Base-by-base conservation (phyloP, 2,888 invertebrate genomes). In the Rotaria socialis region DNA sequence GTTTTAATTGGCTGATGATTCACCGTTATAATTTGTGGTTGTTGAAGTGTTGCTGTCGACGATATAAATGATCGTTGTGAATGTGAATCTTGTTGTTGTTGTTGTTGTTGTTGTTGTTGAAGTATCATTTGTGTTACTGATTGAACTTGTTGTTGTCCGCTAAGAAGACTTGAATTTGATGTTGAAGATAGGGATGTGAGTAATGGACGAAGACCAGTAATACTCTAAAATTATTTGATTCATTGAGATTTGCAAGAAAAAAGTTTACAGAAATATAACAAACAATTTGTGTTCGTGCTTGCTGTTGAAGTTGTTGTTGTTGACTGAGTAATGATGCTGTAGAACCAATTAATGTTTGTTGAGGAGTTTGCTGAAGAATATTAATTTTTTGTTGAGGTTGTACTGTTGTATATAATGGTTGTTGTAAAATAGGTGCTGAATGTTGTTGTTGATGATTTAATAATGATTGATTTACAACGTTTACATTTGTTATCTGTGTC, bases 221-320 rank as follows among this genome's bases (percentile, higher is more conserved):
- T 67, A 35, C 67, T 67, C 67, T 67, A 67, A 35, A 67, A 67
- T 27, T 4, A 67, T 5, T 14, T 11, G 35, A 35, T 10, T 27
- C 35, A 67, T 35, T 35, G 16, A 11, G 16, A 19, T 19, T 14
- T 7, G 10, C 8, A 52, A 52, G 2, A 2, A 10, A 52, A 52
- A 52, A 52, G 8, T 2, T 50, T 16, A 67, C 8, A 16, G n/a
- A 67, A 6, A 67, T 16, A 35, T 0, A 27, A 67, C 67, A 67
- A 35, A 35, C 67, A 67, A 67, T 67, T 67, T 67, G 67, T 35
- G 67, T 27, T 67, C 67, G 67, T 35, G 67, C 67, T 67, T 67
- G 67, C 24, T 67, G 67, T 35, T 67, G 67, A 4, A 19, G 67
- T 19, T 67, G 67, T 35, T 67, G 67, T 35, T 67, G 67, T 67